Evolutionary conservation across 2,888 invertebrate genomes (phyloP).

Genomic region (Xylocampa areola): DNA sequence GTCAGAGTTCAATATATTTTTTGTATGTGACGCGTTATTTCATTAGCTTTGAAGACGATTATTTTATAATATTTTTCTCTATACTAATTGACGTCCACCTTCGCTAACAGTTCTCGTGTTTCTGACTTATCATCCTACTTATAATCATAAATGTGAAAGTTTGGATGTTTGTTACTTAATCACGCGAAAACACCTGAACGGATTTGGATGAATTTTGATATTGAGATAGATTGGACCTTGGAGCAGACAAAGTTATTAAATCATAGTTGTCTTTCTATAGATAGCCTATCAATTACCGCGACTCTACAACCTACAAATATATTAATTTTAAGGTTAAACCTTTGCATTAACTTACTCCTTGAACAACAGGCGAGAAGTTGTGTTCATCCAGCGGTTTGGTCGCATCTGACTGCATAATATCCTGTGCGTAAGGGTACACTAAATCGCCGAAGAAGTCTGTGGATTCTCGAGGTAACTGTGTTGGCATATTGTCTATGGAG

Average conservation of each 20-base stretch:
- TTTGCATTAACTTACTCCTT: slow-evolving; percentile 88
- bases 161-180: no score
- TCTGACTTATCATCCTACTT: slow-evolving; percentile 22
- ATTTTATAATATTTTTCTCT: no score
- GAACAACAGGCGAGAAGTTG: slow-evolving; percentile 92
- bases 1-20: no score
- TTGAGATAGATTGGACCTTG: no score
- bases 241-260: no score
- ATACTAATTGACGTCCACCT: slow-evolving; percentile 1
- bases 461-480: slow-evolving; percentile 98
- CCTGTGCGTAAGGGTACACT: slow-evolving; percentile 95
- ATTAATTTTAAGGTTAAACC: neutral
- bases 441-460: slow-evolving; percentile 99
- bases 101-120: neutral
- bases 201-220: no score
- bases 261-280: no score
- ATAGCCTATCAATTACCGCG: slow-evolving; percentile 9
- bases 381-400: slow-evolving; percentile 94
- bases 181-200: no score
- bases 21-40: no score
- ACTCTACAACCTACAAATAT: slow-evolving; percentile 1
- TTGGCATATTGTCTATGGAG: slow-evolving; percentile 99
- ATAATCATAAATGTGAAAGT: no score
- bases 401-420: slow-evolving; percentile 96
- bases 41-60: no score